Evolutionary conservation across 2,888 invertebrate species (phyloP).

Genomic region (Phaedon cochleariae): DNA sequence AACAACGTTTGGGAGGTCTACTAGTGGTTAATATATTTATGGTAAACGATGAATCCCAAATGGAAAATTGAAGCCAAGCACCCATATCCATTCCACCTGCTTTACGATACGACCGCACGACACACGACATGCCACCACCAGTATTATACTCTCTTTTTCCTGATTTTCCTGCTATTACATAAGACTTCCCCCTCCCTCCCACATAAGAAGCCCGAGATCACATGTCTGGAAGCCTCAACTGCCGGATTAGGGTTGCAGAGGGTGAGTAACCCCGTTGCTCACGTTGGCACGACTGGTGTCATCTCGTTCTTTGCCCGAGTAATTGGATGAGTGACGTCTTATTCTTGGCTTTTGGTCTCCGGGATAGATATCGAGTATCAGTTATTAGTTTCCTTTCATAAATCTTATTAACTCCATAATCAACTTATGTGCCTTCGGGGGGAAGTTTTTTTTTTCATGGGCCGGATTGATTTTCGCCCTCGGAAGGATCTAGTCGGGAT

Average conservation of each 20-base stretch:
- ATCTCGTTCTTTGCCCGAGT: conserved; percentile 48
- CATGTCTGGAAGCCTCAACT: conserved; percentile 53
- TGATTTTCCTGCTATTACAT: background rate
- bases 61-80: too few species aligned
- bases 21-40: too few species aligned
- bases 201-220: conserved; percentile 42
- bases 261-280: conserved; percentile 57
- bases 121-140: too few species aligned
- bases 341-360: conserved; percentile 47
- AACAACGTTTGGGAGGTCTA: too few species aligned
- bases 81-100: background rate
- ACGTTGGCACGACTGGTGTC: conserved; percentile 39
- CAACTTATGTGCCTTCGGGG: conserved; percentile 30
- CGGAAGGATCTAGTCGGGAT: background rate
- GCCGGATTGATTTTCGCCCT: background rate
- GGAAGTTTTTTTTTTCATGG: background rate
- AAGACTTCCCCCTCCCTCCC: conserved; percentile 3
- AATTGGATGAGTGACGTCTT: conserved; percentile 60
- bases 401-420: conserved; percentile 43
- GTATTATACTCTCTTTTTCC: too few species aligned
- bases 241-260: conserved; percentile 55
- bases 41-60: too few species aligned
- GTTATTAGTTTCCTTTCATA: conserved; percentile 53
- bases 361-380: conserved; percentile 55
- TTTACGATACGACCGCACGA: background rate